Evolutionary conservation across 2,888 invertebrate species (phyloP), one percentile per base, ranked within the genome.

Genomic region (Ophion ventricosus): DNA sequence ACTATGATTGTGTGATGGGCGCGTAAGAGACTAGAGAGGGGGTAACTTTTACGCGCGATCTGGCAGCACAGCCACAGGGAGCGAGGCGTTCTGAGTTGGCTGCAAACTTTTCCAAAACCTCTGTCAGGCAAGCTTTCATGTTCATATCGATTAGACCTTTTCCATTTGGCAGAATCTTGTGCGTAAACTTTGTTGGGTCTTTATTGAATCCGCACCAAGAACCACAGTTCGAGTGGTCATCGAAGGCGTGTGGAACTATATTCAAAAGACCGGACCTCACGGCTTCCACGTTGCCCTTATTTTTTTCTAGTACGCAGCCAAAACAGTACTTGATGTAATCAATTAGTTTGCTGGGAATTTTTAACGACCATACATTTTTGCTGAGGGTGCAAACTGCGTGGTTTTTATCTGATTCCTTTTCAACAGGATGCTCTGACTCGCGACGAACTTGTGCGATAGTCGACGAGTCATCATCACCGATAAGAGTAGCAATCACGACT

Each of bases 381-480:
- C 66, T 73, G 20, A 78, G 67, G 20, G 25, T 66, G 23, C 59
- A 66, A 7, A 66, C 66, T 20, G 73, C 72, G 35, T 83, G 83
- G 61, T 83, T 75, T 29, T 25, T 54, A 63, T 87, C 87, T 7
- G 83, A 69, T 75, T 81, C 83, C 61, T 87, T 87, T 17, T 64
- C 64, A 0, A 86, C 75, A 1, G 80, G 76, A 80, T 84, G 77
- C 76, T 23, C 61, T 23, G 10, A 78, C 54, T 66, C 82, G 23
- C 82, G 82, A 61, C 84, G 79, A 10, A 87, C 87, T 23, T 79
- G 76, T 11, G 88, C 75, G 49, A 88, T 87, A 1, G 84, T 87
- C 3, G 87, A 80, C 14, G 72, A 87, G 75, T 89, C 89, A 40
- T 87, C 87, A 74, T 90, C 88, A 5, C 88, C 89, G 7, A 88